Percentiles rank a stretch among this genome's conserved stretches.
Conservation (phyloP, 2,888 invertebrate species). For the Cerastis leucographa region DNA sequence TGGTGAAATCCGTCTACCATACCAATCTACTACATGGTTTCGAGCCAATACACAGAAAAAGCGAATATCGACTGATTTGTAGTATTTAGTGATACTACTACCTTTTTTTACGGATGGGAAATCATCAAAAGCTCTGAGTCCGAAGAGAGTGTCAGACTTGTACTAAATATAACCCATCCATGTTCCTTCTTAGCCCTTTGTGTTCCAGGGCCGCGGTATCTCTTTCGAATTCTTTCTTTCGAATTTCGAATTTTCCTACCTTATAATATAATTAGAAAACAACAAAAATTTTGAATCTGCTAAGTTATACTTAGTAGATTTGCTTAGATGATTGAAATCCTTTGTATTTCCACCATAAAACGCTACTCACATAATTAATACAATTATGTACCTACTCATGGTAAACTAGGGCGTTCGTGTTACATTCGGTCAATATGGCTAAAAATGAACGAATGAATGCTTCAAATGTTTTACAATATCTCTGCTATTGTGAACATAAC, state of each 20-base stretch:
- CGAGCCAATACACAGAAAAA: neutral
- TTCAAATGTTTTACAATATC: constrained; percentile 4
- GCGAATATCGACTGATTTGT: too few species aligned
- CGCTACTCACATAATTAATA: neutral
- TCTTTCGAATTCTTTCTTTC: too few species aligned
- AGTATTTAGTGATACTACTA: too few species aligned
- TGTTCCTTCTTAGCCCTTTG: too few species aligned
- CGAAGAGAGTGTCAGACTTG: too few species aligned
- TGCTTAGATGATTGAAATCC: neutral
- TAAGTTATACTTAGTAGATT: neutral
- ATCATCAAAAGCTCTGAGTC: too few species aligned
- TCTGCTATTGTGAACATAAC: constrained; percentile 7
- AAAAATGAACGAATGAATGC: neutral
- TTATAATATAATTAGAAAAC: neutral
- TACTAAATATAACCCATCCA: too few species aligned
- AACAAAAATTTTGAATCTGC: too few species aligned
- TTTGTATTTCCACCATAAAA: neutral
- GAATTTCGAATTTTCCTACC: too few species aligned
- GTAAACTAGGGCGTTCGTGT: constrained; percentile 28
- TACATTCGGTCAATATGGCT: neutral
- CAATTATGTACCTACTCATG: constrained; percentile 11
- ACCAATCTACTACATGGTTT: too few species aligned
- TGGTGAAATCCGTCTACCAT: neutral
- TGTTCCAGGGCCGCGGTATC: too few species aligned
- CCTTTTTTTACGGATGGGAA: too few species aligned